These are phyloP conservation scores for Cataglyphis rosenhaueri DNA, from an alignment of 2,888 invertebrate species.

Conservation along the genomic window DNA sequence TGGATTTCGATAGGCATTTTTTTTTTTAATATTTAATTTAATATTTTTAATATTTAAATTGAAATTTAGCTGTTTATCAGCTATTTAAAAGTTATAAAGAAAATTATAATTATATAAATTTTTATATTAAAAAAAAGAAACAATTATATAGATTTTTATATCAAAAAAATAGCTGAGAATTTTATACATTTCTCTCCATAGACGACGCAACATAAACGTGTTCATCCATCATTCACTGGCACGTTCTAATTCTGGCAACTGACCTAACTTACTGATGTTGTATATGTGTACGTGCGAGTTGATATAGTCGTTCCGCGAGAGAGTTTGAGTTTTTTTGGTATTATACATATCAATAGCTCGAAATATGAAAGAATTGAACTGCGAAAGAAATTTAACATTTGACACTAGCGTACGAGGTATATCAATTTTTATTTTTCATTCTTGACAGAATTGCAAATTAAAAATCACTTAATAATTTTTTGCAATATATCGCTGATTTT, in stretches of 20 bases:
- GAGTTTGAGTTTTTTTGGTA: constrained; percentile 24
- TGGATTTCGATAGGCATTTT: not conserved
- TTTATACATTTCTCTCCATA: not conserved
- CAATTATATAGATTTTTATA: not conserved
- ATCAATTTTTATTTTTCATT: not conserved
- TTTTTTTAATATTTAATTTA: too few species aligned
- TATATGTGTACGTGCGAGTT: constrained; percentile 43
- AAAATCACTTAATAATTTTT: not conserved
- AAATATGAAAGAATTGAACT: not conserved
- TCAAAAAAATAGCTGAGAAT: not conserved
- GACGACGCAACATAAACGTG: constrained; percentile 13
- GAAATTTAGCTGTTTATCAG: not conserved
- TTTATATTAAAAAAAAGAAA: not conserved
- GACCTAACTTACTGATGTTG: constrained; percentile 76
- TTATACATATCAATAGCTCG: not conserved
- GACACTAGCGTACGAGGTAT: not conserved
- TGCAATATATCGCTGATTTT: not conserved
- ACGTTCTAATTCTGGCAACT: constrained; percentile 80
- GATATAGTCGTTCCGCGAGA: constrained; percentile 64
- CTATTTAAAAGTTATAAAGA: not conserved
- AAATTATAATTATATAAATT: not conserved
- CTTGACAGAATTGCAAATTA: not conserved
- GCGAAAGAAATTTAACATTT: not conserved
- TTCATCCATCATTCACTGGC: constrained; percentile 68
- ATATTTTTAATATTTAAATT: not conserved